Evolutionary conservation across 2,113 vertebrate genomes (phyloP).

Genomic region (Sapajus apella): DNA sequence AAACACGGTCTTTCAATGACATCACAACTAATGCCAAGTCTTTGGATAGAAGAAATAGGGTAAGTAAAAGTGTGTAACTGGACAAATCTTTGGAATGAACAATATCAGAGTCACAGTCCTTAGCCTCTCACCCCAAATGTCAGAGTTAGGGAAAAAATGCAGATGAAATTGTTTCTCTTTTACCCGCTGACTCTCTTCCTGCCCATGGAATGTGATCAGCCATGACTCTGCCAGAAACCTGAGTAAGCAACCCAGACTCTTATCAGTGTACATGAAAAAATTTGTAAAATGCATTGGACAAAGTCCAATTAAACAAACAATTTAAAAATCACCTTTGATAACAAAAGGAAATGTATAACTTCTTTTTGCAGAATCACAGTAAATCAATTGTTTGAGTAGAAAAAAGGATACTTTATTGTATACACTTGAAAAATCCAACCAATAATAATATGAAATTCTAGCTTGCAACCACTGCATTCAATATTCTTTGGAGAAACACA

Average conservation of each 20-base stretch:
- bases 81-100: background rate
- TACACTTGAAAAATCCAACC: slow-evolving; percentile 79
- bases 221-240: slow-evolving; percentile 3
- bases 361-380: slow-evolving; percentile 65
- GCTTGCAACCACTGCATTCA: slow-evolving; percentile 80
- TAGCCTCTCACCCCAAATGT: background rate
- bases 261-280: slow-evolving; percentile 6
- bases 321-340: slow-evolving; percentile 48
- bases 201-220: slow-evolving; percentile 31
- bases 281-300: background rate
- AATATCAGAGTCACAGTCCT: background rate
- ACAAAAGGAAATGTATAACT: slow-evolving; percentile 73
- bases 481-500: slow-evolving; percentile 84
- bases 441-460: slow-evolving; percentile 84
- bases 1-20: background rate
- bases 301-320: slow-evolving; percentile 51
- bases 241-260: slow-evolving; percentile 42
- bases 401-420: slow-evolving; percentile 60
- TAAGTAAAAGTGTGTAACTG: background rate
- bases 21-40: background rate
- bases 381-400: slow-evolving; percentile 69
- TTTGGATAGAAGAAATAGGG: background rate
- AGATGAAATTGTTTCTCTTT: background rate
- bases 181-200: background rate
- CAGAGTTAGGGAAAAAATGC: background rate